These are phyloP conservation scores for Altica lythri DNA, from an alignment of 2,888 invertebrate species.

Conservation along the genomic window DNA sequence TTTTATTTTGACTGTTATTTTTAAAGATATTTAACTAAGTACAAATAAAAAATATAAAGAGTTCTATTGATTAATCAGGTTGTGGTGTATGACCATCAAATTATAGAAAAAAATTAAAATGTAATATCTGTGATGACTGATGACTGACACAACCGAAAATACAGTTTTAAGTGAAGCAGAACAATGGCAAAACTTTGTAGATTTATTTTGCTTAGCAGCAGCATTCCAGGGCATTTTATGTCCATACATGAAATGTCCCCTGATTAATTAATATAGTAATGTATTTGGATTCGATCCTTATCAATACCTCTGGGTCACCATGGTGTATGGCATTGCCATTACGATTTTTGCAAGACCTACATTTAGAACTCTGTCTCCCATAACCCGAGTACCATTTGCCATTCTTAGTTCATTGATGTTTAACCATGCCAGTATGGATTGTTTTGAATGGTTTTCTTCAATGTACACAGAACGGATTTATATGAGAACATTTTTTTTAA, in stretches of 20 bases:
- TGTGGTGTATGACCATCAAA: too few species aligned
- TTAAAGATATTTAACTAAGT: too few species aligned
- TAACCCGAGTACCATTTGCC: conserved; percentile 40
- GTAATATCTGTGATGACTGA: neutral
- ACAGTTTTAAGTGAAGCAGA: neutral
- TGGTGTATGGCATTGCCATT: conserved; percentile 44
- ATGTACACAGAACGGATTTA: conserved; percentile 38
- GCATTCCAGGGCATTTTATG: conserved; percentile 52
- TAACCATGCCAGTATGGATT: conserved; percentile 48
- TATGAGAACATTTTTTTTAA: conserved; percentile 43
- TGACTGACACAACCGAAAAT: neutral
- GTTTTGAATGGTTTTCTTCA: conserved; percentile 45
- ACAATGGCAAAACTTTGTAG: conserved; percentile 17
- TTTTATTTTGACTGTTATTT: too few species aligned
- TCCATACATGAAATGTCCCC: conserved; percentile 52
- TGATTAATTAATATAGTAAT: conserved; percentile 43
- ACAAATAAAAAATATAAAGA: too few species aligned
- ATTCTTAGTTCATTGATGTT: conserved; percentile 52
- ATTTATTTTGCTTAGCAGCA: conserved; percentile 42
- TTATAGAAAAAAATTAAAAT: too few species aligned
- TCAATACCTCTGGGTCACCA: conserved; percentile 40
- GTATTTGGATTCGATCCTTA: conserved; percentile 31
- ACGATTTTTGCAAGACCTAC: conserved; percentile 41
- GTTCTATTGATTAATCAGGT: too few species aligned
- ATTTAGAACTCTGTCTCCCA: conserved; percentile 34